A percentile compares a stretch with the other conserved stretches of the same genome.
These are phyloP conservation scores for Papilio aristodemus DNA, from an alignment of 1,140 invertebrate genomes.

Conservation along the genomic window DNA sequence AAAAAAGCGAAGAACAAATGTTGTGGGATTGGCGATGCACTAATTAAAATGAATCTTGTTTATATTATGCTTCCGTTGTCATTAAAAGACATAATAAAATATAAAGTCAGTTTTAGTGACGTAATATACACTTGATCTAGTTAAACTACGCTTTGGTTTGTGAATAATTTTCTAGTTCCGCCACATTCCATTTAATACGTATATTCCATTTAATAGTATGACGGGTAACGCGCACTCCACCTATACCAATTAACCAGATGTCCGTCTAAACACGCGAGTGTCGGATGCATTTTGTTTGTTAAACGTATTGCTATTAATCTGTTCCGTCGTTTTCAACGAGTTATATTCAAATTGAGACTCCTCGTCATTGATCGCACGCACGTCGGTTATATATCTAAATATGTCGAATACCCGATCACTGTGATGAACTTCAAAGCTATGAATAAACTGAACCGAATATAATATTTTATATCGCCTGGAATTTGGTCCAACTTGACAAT, in stretches of 20 bases:
- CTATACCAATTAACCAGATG: conserved; percentile 48
- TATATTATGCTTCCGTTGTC: background rate
- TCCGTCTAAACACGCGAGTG: conserved; percentile 37
- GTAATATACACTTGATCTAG: conserved; percentile 50
- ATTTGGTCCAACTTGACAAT: too few relatives aligned
- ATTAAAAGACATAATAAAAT: background rate
- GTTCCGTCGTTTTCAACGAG: background rate
- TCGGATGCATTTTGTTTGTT: background rate
- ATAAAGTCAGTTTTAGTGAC: conserved; percentile 33
- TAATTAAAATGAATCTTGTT: too few relatives aligned
- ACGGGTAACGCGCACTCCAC: conserved; percentile 56
- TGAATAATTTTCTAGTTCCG: conserved; percentile 67
- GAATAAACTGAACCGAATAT: too few relatives aligned
- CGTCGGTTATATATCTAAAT: too few relatives aligned
- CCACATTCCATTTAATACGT: conserved; percentile 62
- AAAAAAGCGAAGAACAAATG: too few relatives aligned
- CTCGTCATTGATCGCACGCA: background rate
- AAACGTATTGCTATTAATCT: background rate
- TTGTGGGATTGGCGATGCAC: too few relatives aligned
- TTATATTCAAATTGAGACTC: background rate
- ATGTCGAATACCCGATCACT: too few relatives aligned
- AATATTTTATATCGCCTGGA: too few relatives aligned
- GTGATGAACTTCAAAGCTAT: too few relatives aligned
- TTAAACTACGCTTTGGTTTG: conserved; percentile 54
- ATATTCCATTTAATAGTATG: conserved; percentile 69